These are phyloP conservation scores for Borostomias antarcticus DNA, from an alignment of 2,797 vertebrate species.

Conservation along the genomic window DNA sequence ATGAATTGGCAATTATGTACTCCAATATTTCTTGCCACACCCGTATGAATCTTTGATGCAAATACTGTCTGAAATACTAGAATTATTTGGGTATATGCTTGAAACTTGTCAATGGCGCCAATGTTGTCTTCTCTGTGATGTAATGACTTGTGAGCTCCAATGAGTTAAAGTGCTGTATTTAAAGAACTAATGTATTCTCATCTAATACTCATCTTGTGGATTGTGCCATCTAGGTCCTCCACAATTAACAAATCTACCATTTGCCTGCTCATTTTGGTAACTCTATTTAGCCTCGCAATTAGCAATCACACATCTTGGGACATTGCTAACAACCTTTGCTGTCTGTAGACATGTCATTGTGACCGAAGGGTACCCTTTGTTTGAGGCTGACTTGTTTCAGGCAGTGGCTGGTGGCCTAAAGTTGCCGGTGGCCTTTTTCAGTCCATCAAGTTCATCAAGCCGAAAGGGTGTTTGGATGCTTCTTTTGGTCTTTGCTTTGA, in stretches of 20 bases:
- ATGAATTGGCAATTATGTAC: constrained; percentile 78
- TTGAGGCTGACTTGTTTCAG: background rate
- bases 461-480: constrained; percentile 51
- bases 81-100: constrained; percentile 22
- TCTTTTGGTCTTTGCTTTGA: constrained; percentile 38
- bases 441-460: background rate
- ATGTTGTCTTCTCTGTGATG: background rate
- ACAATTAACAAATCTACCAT: constrained; percentile 69
- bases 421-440: background rate
- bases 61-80: constrained; percentile 63
- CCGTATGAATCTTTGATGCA: constrained; percentile 35
- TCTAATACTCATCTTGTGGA: constrained; percentile 68
- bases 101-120: constrained; percentile 54
- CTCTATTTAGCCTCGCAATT: constrained; percentile 67
- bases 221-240: constrained; percentile 66
- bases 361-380: constrained; percentile 46
- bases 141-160: constrained; percentile 50
- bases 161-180: constrained; percentile 67
- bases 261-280: constrained; percentile 55
- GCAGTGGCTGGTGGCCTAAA: background rate
- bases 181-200: constrained; percentile 61
- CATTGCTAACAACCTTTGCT: constrained; percentile 64
- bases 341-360: constrained; percentile 65
- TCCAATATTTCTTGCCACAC: constrained; percentile 56
- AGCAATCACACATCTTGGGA: constrained; percentile 67